Evolutionary conservation across 2,888 invertebrate species (phyloP), one percentile per base, ranked within the genome.

Genomic region (Cryptocheilus praepositus): DNA sequence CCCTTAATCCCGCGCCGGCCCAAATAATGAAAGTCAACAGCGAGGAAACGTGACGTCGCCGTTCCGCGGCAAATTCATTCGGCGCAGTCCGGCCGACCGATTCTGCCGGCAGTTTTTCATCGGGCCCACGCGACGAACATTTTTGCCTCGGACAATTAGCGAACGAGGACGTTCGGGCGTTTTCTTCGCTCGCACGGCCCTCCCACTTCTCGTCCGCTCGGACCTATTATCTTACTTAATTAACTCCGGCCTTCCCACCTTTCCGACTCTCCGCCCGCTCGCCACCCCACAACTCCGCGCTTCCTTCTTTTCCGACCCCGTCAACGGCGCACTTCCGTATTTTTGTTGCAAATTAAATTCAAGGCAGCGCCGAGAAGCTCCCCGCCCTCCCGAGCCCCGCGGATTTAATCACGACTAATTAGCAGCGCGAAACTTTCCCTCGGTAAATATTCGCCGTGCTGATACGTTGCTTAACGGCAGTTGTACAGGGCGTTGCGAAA

Each of bases 321-420:
- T 28, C 16, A 18, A 54, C 45, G 21, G 19, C 18, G 19, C 36
- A 46, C 49, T 45, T 55, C 60, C 53, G 59, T 64, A 70, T 72
- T 75, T 75, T 73, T 64, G 62, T 68, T 75, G 63, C 66, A 63
- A 74, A 75, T 72, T 72, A 68, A 44, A 64, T 70, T 61, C 60
- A 36, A 25, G 56, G 44, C 43, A 19, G 13, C 53, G 19, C 57
- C 55, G 64, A 73, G 61, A 49, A 49, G 8, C 13, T 36, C 36
- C 11, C 36, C 1, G 7, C 13, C 36, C 36, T 7, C 13, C 36
- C 13, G n/a, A n/a, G n/a, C 36, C 13, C 36, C 13, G 1, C 13
- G 60, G 43, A 71, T 73, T 73, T 73, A 68, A 73, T 73, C 73
- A 63, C 56, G 71, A 52, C 68, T 73, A 71, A 71, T 73, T 73